These are phyloP conservation scores for Habropoda laboriosa DNA, from an alignment of 1,140 invertebrate species.

Conservation along the genomic window DNA sequence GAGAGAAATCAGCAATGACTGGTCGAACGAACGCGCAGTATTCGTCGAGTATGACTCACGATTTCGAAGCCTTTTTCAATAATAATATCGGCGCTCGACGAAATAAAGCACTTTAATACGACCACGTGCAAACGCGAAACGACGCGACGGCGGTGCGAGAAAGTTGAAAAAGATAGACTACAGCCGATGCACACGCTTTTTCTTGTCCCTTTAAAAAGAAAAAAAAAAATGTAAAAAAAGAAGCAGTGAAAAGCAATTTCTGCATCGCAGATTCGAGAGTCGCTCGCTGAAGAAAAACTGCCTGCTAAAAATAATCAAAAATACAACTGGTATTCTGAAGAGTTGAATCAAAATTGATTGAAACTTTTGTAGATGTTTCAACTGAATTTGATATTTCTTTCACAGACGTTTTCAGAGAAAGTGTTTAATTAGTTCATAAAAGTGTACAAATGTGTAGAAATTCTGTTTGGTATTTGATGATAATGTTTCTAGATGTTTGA, in stretches of 20 bases:
- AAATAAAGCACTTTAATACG: not conserved
- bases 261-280: too few relatives aligned
- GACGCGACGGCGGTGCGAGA: not conserved
- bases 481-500: too few relatives aligned
- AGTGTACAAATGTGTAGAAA: too few relatives aligned
- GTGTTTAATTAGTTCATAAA: too few relatives aligned
- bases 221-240: not conserved
- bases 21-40: slow-evolving; percentile 26
- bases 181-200: not conserved
- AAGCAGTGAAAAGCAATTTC: not conserved
- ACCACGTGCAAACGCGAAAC: not conserved
- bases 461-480: too few relatives aligned
- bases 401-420: too few relatives aligned
- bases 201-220: not conserved
- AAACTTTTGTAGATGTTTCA: too few relatives aligned
- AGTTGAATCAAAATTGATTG: not conserved
- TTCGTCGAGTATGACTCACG: slow-evolving; percentile 51
- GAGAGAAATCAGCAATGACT: slow-evolving; percentile 54
- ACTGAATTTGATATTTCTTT: too few relatives aligned
- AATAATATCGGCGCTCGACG: not conserved
- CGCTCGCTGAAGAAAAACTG: not conserved
- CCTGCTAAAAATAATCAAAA: not conserved
- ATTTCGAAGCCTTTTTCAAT: slow-evolving; percentile 27
- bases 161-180: not conserved
- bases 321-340: too few relatives aligned